phyloP scores from a whole-genome alignment of 2,888 invertebrate genomes.

The Blera fallax region DNA sequence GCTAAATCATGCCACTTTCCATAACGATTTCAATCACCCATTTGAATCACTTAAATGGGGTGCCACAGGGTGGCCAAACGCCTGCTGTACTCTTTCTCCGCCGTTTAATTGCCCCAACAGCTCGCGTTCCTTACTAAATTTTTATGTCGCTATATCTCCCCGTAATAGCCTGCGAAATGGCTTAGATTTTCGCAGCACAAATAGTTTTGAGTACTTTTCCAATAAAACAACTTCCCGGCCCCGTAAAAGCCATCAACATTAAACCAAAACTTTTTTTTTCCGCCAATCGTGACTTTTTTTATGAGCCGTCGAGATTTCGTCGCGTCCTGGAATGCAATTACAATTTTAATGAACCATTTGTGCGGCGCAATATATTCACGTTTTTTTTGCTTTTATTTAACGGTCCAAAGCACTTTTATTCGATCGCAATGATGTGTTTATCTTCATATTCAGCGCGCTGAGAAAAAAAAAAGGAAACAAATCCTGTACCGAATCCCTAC shows the following conservation, averaged over 20 bases:
- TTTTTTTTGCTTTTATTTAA: constrained; percentile 33
- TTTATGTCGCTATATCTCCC: neutral
- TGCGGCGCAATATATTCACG: constrained; percentile 17
- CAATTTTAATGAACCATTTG: constrained; percentile 72
- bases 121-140: neutral
- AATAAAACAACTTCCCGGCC: neutral
- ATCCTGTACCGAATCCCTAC: constrained; percentile 11
- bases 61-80: neutral
- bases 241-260: neutral
- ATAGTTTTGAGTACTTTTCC: neutral
- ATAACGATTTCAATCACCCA: neutral
- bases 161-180: neutral
- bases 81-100: neutral
- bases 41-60: neutral
- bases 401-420: constrained; percentile 55
- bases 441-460: constrained; percentile 25
- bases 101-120: neutral
- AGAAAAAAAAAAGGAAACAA: neutral
- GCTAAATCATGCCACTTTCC: neutral
- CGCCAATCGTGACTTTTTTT: constrained; percentile 54
- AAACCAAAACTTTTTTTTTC: neutral
- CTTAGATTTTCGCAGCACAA: neutral
- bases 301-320: constrained; percentile 48
- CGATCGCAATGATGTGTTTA: constrained; percentile 66
- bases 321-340: constrained; percentile 52